Evolutionary conservation across 2,113 vertebrate genomes (phyloP), one percentile per base, ranked within the genome.

Genomic region (Hemicordylus capensis): DNA sequence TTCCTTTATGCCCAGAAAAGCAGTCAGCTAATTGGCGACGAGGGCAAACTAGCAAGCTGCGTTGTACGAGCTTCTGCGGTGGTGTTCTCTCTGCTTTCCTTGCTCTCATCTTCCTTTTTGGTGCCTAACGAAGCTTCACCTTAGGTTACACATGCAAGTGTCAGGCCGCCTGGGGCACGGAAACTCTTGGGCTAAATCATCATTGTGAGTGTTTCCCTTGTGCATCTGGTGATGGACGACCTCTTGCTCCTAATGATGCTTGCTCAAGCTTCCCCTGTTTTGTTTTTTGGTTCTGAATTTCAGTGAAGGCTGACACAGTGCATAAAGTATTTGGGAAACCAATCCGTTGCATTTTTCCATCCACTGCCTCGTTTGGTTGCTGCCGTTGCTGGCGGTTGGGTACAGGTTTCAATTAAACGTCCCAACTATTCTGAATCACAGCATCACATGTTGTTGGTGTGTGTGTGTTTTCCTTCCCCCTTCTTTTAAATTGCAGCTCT

Each of bases 341-440:
- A 94, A 93, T 93, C 90, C 48, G 87, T 90, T 90, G 92, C 92
- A 81, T 89, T 94, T 59, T 89, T 91, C 89, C 91, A 93, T 87
- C 90, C 63, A 31, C 89, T 83, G 92, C 90, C 91, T 88, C 91
- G 88, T 77, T 81, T 86, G 44, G 91, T 91, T 1, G 69, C 87
- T 9, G 44, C 54, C 91, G 89, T 92, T 46, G 70, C 94, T 90
- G 91, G 94, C 91, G 83, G 89, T 91, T 6, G 58, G 90, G 93
- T 92, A 94, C 91, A 87, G 89, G 0, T 81, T 92, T 96, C 96
- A 97, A 97, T 96, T 97, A 97, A 95, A 90, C 95, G 95, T 91
- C 94, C 89, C 59, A 83, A 95, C 95, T 94, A 93, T 93, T 93
- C 95, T 97, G 96, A 97, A 96, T 97, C 96, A 96, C 93, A 93